A percentile compares a stretch with the other conserved stretches of the same genome.
phyloP scores from a whole-genome alignment of 1,140 invertebrate genomes.

The Rhizoglyphus robini region DNA sequence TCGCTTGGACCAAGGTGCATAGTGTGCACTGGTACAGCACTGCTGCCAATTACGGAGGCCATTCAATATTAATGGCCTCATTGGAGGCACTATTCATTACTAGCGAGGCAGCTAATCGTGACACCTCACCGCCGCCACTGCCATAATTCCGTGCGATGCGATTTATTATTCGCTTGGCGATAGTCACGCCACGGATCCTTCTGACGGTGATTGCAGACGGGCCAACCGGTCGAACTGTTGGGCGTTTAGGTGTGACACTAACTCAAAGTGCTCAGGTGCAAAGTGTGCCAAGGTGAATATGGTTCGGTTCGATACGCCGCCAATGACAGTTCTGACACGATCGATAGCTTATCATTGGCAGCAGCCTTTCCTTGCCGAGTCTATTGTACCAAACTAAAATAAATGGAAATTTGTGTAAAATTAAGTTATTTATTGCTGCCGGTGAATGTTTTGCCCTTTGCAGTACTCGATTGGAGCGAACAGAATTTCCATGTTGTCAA shows the following conservation, averaged over 20 bases:
- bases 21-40: too few relatives aligned
- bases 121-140: background rate
- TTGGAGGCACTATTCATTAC: conserved; percentile 6
- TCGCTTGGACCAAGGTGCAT: too few relatives aligned
- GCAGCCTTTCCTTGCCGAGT: too few relatives aligned
- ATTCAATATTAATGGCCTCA: conserved; percentile 7
- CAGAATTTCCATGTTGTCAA: too few relatives aligned
- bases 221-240: background rate
- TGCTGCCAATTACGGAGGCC: background rate
- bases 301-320: background rate
- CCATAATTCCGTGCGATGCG: background rate
- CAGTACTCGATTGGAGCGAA: too few relatives aligned
- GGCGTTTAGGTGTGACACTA: background rate
- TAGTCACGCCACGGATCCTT: too few relatives aligned
- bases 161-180: too few relatives aligned
- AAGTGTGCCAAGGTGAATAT: background rate
- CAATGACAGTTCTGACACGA: background rate
- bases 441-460: too few relatives aligned
- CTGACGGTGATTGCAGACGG: too few relatives aligned
- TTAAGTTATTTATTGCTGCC: too few relatives aligned
- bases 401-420: too few relatives aligned
- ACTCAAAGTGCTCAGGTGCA: background rate
- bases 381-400: too few relatives aligned
- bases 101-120: background rate
- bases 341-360: background rate